Base-by-base conservation (phyloP, 2,113 vertebrate species). In the Callithrix jacchus region DNA sequence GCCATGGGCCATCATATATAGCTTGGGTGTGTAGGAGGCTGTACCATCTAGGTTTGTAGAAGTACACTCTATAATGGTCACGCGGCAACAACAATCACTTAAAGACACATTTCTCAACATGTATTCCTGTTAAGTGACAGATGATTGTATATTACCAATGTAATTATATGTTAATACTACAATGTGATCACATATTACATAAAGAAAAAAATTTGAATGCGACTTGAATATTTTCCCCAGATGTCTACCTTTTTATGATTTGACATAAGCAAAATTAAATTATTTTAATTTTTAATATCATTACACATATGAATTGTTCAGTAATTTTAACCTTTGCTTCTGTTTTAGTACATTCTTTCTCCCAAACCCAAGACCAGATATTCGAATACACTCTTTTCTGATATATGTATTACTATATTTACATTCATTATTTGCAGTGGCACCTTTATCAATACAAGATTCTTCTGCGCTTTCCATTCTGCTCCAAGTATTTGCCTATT, bases 371-470 rank as follows among this genome's bases (percentile, higher is more conserved):
- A 54, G 61, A 54, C 40, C 14, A 90, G 32, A 66, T 76, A 94
- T 68, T 82, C 35, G 64, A 66, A 35, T 27, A 81, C 13, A 88
- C 54, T 81, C 13, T 86, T 21, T 68, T 87, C 47, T 87, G 42
- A 27, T 61, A 20, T 58, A 74, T 37, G 92, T 70, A 68, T n/a
- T 79, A 89, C 58, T 93, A n/a, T 14, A 96, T 49, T 81, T 76
- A 95, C 66, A 82, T 81, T 96, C 47, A 37, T 89, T 92, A 92
- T 73, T 68, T 89, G 45, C 45, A 92, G 66, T 49, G 45, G 32
- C 8, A 91, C 76, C 92, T 95, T 95, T 73, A 80, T 83, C 32
- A 89, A 66, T 30, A 58, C 27, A 85, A 73, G 11, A 40, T 85
- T 94, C n/a, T 45, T 89, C 45, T 94, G 5, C 23, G 54, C 20